These are phyloP conservation scores for Patella caerulea DNA, from an alignment of 2,888 invertebrate species.

Conservation along the genomic window DNA sequence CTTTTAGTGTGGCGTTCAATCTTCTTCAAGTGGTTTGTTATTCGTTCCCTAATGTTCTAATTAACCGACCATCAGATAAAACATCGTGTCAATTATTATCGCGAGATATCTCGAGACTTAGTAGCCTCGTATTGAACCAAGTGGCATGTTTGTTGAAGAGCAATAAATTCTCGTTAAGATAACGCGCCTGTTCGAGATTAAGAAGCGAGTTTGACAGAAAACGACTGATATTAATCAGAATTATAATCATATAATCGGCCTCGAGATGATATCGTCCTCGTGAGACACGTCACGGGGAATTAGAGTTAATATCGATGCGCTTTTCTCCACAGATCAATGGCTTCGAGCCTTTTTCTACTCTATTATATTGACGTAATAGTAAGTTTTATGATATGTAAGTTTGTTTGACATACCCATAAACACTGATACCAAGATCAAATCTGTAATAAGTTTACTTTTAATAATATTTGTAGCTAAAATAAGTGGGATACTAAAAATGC, in stretches of 20 bases:
- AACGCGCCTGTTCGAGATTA: neutral
- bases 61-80: conserved; percentile 8
- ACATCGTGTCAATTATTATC: conserved; percentile 8
- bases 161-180: conserved; percentile 12
- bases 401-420: too few species aligned
- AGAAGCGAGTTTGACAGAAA: neutral
- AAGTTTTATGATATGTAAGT: too few species aligned
- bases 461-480: too few species aligned
- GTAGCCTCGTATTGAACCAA: neutral
- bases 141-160: conserved; percentile 12
- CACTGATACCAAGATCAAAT: too few species aligned
- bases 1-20: too few species aligned
- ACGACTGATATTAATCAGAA: conserved; percentile 3
- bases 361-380: too few species aligned
- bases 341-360: too few species aligned
- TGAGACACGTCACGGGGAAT: neutral
- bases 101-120: conserved; percentile 10
- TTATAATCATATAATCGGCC: conserved; percentile 4
- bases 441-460: too few species aligned
- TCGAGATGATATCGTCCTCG: neutral
- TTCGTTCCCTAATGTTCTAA: neutral
- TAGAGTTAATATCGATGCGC: neutral
- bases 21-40: conserved; percentile 4
- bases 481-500: too few species aligned
- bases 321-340: too few species aligned